Conservation (phyloP, 2,113 vertebrate species). For the Collichthys lucidus region DNA sequence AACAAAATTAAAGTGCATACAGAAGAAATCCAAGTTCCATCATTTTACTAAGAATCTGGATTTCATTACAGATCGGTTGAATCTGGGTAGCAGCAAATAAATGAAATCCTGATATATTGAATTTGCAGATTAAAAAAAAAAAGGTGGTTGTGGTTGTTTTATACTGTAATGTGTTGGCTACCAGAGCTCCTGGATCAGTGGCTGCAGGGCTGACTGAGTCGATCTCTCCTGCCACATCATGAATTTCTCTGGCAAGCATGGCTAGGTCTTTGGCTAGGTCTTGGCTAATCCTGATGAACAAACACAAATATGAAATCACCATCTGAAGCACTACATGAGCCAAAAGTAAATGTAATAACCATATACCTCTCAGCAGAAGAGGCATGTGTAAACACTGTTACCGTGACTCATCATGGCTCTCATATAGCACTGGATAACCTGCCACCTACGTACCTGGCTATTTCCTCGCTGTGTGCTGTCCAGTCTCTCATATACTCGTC, state of each 20-base stretch:
- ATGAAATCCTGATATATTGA: neutral
- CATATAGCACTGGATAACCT: neutral
- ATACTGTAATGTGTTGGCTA: constrained; percentile 52
- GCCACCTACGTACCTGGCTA: constrained; percentile 87
- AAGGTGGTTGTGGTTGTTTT: neutral
- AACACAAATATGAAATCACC: constrained; percentile 18
- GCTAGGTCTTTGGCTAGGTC: constrained; percentile 92
- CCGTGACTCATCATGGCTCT: constrained; percentile 27
- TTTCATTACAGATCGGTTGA: neutral
- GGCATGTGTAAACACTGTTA: neutral
- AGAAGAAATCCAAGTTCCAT: neutral
- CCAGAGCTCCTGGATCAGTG: constrained; percentile 94
- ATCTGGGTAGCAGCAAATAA: neutral
- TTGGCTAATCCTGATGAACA: constrained; percentile 92
- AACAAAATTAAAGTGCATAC: neutral
- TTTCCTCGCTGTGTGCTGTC: constrained; percentile 98
- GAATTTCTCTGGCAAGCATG: constrained; percentile 97
- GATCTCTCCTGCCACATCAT: constrained; percentile 98
- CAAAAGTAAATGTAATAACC: neutral
- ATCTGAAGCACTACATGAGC: neutral
- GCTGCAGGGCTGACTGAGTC: constrained; percentile 97
- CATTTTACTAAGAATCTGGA: neutral
- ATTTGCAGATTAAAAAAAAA: neutral
- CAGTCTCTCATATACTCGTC: constrained; percentile 98
- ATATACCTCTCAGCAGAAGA: neutral